A percentile compares a stretch with the other conserved stretches of the same genome.
Conservation (phyloP, 1,140 invertebrate species). For the Brachionus rotundiformis region DNA sequence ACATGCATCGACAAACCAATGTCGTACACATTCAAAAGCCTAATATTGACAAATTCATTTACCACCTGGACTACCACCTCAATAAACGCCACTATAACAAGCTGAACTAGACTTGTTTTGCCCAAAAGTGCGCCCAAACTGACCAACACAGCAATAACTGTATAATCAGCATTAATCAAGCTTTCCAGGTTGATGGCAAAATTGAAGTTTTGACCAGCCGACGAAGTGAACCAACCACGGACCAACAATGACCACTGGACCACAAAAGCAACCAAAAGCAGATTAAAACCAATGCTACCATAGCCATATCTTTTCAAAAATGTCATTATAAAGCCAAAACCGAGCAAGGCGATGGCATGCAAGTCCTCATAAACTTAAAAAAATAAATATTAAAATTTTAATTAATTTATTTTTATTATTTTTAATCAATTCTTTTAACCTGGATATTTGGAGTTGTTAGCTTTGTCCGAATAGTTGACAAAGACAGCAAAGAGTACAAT, state of each 20-base stretch:
- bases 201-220: not conserved
- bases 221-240: constrained; percentile 49
- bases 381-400: not conserved
- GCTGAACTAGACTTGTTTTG: constrained; percentile 78
- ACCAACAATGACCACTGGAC: constrained; percentile 53
- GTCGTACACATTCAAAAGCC: constrained; percentile 63
- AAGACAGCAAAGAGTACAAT: constrained; percentile 20
- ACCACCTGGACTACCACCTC: constrained; percentile 73
- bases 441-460: not conserved
- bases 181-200: constrained; percentile 61
- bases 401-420: not conserved
- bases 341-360: constrained; percentile 86
- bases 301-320: constrained; percentile 79
- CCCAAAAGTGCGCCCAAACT: constrained; percentile 87
- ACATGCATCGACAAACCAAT: constrained; percentile 85
- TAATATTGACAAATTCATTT: constrained; percentile 77
- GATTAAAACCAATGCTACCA: constrained; percentile 53
- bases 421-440: not conserved
- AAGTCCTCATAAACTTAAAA: constrained; percentile 55
- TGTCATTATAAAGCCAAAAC: constrained; percentile 90
- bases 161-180: constrained; percentile 80
- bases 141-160: constrained; percentile 82
- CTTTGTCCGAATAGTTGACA: not conserved
- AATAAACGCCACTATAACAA: constrained; percentile 77
- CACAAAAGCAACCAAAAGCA: constrained; percentile 53